Percentiles rank a stretch among this genome's conserved stretches.
Conservation (phyloP, 2,113 vertebrate species). For the Saccopteryx bilineata region DNA sequence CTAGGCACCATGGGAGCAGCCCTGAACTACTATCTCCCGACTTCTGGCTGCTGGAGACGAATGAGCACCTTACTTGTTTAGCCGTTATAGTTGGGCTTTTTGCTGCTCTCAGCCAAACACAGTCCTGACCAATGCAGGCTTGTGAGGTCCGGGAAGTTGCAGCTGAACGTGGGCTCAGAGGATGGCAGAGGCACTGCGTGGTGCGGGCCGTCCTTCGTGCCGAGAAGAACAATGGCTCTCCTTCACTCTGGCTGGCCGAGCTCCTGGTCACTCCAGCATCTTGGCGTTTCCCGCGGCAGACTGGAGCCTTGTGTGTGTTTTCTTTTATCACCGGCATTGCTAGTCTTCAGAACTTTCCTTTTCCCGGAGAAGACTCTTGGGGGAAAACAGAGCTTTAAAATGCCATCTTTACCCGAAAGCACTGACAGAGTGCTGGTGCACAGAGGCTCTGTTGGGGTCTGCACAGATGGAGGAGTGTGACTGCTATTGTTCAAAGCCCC, state of each 20-base stretch:
- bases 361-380: constrained; percentile 76
- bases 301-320: constrained; percentile 75
- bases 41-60: neutral
- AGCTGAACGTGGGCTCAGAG: neutral
- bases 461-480: neutral
- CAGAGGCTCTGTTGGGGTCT: neutral
- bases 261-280: constrained; percentile 75
- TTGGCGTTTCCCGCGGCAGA: constrained; percentile 80
- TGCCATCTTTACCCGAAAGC: constrained; percentile 29
- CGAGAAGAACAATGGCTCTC: constrained; percentile 67
- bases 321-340: constrained; percentile 71
- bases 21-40: neutral
- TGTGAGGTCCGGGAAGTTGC: constrained; percentile 7
- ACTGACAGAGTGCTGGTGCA: neutral
- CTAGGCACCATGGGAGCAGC: neutral
- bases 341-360: constrained; percentile 78
- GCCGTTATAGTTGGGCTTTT: neutral
- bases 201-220: neutral
- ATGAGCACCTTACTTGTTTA: constrained; percentile 17
- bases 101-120: neutral
- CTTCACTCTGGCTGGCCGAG: constrained; percentile 68
- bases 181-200: constrained; percentile 59
- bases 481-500: neutral
- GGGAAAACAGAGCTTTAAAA: constrained; percentile 50
- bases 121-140: neutral